phyloP scores from a whole-genome alignment of 2,113 vertebrate species.

The Mormyrus lacerda region DNA sequence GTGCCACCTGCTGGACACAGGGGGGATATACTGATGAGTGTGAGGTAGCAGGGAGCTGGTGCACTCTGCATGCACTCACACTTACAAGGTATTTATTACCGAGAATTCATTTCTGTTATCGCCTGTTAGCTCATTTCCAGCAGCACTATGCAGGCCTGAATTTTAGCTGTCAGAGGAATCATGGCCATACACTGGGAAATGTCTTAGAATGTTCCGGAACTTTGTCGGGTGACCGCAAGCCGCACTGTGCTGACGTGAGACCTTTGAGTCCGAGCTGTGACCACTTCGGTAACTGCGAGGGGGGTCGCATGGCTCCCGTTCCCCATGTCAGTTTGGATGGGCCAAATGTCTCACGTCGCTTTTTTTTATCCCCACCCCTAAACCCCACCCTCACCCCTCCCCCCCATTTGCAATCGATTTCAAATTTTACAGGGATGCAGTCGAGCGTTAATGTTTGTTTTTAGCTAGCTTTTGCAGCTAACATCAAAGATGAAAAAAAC shows the following conservation, averaged over 20 bases:
- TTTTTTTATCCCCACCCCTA: neutral
- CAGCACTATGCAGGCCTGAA: neutral
- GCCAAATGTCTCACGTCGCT: neutral
- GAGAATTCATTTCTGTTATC: neutral
- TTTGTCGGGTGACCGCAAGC: constrained; percentile 19
- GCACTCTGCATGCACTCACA: neutral
- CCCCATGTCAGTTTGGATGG: neutral
- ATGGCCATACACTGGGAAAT: neutral
- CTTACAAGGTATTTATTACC: neutral
- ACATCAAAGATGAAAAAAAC: constrained; percentile 88
- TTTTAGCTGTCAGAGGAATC: neutral
- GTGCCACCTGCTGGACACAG: constrained; percentile 18
- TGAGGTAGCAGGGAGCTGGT: neutral
- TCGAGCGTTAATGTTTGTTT: constrained; percentile 51
- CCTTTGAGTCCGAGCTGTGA: constrained; percentile 37
- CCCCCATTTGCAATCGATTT: constrained; percentile 1
- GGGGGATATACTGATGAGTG: neutral
- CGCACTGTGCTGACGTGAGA: constrained; percentile 21
- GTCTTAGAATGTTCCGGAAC: neutral
- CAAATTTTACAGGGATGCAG: constrained; percentile 21
- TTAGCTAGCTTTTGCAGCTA: constrained; percentile 70
- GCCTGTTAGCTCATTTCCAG: neutral
- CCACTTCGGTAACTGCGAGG: constrained; percentile 47
- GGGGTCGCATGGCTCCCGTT: constrained; percentile 31
- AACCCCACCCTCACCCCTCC: neutral